phyloP scores from a whole-genome alignment of 1,140 invertebrate genomes.

The Asbolus verrucosus region DNA sequence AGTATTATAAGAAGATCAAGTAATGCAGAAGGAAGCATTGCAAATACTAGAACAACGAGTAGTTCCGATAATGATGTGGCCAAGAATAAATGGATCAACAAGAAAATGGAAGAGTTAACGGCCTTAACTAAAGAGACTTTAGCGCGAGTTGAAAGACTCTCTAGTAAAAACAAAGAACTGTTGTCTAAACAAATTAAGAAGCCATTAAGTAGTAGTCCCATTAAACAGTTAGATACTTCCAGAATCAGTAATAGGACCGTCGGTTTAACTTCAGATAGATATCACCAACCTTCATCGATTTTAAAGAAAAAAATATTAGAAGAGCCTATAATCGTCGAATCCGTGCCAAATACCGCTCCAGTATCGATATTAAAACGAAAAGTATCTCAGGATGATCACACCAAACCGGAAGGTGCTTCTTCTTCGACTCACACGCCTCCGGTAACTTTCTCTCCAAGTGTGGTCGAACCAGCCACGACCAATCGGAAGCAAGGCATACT shows the following conservation, averaged over 20 bases:
- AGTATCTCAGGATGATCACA: constrained; percentile 72
- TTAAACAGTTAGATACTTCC: constrained; percentile 16
- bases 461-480: constrained; percentile 71
- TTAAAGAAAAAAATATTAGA: constrained; percentile 62
- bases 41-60: background rate
- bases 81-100: constrained; percentile 69
- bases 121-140: constrained; percentile 76
- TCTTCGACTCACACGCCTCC: constrained; percentile 72
- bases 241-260: background rate
- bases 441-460: constrained; percentile 77
- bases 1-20: constrained; percentile 4
- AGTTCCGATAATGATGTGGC: constrained; percentile 17
- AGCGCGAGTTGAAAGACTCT: constrained; percentile 74
- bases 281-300: constrained; percentile 56
- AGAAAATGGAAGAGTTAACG: constrained; percentile 73
- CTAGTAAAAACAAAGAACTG: constrained; percentile 64
- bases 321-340: constrained; percentile 58
- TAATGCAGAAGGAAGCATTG: constrained; percentile 32
- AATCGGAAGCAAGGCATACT: constrained; percentile 78
- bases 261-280: background rate
- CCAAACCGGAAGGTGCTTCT: constrained; percentile 64
- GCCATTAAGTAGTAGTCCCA: constrained; percentile 12
- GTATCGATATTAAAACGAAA: constrained; percentile 86
- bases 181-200: constrained; percentile 24
- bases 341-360: constrained; percentile 59